phyloP scores from a whole-genome alignment of 1,140 invertebrate species.

The Heterodera carotae region DNA sequence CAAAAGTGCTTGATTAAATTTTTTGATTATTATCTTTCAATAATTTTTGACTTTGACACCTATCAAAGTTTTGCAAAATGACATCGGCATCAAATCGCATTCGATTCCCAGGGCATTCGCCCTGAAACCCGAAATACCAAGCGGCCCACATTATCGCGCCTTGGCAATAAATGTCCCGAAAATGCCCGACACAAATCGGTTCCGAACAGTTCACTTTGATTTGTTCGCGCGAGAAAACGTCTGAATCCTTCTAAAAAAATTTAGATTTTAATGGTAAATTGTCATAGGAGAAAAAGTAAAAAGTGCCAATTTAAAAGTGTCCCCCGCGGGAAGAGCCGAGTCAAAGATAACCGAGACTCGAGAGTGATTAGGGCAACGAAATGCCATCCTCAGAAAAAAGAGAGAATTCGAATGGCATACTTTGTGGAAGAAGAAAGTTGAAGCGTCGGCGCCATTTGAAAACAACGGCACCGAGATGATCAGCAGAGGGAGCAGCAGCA shows the following conservation, averaged over 20 bases:
- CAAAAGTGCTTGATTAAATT: background rate
- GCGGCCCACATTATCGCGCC: constrained; percentile 34
- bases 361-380: background rate
- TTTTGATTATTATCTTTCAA: constrained; percentile 13
- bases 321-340: too few relatives aligned
- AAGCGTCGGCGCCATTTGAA: background rate
- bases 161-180: constrained; percentile 41
- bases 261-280: too few relatives aligned
- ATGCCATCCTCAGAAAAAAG: background rate
- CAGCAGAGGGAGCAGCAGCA: background rate
- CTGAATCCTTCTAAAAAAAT: background rate
- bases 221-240: background rate
- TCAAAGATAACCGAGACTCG: too few relatives aligned
- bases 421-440: background rate
- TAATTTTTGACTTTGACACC: constrained; percentile 26
- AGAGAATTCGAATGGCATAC: background rate
- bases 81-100: constrained; percentile 28
- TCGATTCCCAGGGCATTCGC: constrained; percentile 38
- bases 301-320: too few relatives aligned
- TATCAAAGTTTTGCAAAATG: constrained; percentile 41
- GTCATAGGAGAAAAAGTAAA: too few relatives aligned
- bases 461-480: background rate
- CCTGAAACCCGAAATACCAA: constrained; percentile 45
- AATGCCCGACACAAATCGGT: constrained; percentile 37
- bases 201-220: constrained; percentile 34